Conservation (phyloP, 53 echinoderm and acorn worm genomes). For the Holothuria leucospilota region DNA sequence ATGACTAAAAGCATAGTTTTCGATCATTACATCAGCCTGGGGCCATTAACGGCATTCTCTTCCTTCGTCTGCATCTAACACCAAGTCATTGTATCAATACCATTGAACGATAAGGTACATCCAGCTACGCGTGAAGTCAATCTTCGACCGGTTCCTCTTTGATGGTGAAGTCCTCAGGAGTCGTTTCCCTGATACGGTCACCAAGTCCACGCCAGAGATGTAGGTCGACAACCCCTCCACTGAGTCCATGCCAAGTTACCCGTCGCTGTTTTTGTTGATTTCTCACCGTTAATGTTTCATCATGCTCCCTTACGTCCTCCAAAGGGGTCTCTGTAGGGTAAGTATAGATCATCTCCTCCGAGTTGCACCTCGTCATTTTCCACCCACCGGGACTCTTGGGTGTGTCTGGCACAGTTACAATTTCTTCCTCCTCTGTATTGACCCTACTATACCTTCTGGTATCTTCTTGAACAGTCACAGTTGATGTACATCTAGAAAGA, state of each 20-base stretch:
- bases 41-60: too few relatives aligned
- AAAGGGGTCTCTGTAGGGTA: constrained; percentile 2
- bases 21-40: too few relatives aligned
- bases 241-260: constrained; percentile 16
- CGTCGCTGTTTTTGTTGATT: background rate
- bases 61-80: too few relatives aligned
- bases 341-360: constrained; percentile 12
- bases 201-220: too few relatives aligned
- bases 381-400: constrained; percentile 19
- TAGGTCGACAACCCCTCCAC: background rate
- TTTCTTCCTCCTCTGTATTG: background rate
- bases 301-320: background rate
- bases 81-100: too few relatives aligned
- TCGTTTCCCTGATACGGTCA: too few relatives aligned
- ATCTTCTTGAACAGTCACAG: constrained; percentile 14
- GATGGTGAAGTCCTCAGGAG: too few relatives aligned
- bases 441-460: constrained; percentile 7
- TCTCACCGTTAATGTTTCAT: background rate
- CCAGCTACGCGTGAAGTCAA: too few relatives aligned
- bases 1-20: too few relatives aligned
- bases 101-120: too few relatives aligned
- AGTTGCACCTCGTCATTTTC: constrained; percentile 25
- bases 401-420: background rate
- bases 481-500: background rate
- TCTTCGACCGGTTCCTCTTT: too few relatives aligned